Evolutionary conservation across 1,140 invertebrate species (phyloP).

Genomic region (Nasonia giraulti): DNA sequence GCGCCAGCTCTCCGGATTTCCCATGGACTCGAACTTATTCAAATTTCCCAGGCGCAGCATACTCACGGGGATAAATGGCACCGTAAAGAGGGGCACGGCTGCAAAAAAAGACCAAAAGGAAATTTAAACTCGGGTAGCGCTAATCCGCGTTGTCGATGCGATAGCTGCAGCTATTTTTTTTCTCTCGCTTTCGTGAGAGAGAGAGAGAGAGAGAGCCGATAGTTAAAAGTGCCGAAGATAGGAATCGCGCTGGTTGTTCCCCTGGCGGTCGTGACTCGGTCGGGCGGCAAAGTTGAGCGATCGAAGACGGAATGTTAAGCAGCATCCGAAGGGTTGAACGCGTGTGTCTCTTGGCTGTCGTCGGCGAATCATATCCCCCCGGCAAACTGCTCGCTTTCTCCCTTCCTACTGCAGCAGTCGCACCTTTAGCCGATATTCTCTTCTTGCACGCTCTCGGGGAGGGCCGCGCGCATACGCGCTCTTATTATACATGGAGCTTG

Average conservation of each 20-base stretch:
- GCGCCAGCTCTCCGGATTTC: not conserved
- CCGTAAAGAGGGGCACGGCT: not conserved
- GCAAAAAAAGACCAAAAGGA: slow-evolving; percentile 20
- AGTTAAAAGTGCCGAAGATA: slow-evolving; percentile 8
- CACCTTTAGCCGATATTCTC: slow-evolving; percentile 53
- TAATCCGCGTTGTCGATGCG: slow-evolving; percentile 5
- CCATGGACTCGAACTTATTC: slow-evolving; percentile 41
- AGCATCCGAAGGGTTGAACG: slow-evolving; percentile 71
- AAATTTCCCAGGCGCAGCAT: slow-evolving; percentile 28
- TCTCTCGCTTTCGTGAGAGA: not conserved
- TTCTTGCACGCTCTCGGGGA: slow-evolving; percentile 40
- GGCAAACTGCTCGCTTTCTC: not conserved
- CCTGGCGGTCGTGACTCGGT: not conserved
- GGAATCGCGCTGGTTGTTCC: slow-evolving; percentile 26
- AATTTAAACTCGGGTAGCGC: not conserved
- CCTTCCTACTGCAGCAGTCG: slow-evolving; percentile 55
- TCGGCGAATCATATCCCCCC: slow-evolving; percentile 57
- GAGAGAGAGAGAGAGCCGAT: not conserved
- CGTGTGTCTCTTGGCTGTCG: slow-evolving; percentile 55
- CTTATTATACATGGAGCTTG: slow-evolving; percentile 13
- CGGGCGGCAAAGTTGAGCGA: slow-evolving; percentile 57
- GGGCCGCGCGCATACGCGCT: not conserved
- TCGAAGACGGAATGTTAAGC: slow-evolving; percentile 75
- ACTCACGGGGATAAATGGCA: slow-evolving; percentile 7
- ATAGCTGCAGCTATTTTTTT: not conserved